phyloP scores from a whole-genome alignment of 2,113 vertebrate genomes.

The Dipodomys spectabilis region DNA sequence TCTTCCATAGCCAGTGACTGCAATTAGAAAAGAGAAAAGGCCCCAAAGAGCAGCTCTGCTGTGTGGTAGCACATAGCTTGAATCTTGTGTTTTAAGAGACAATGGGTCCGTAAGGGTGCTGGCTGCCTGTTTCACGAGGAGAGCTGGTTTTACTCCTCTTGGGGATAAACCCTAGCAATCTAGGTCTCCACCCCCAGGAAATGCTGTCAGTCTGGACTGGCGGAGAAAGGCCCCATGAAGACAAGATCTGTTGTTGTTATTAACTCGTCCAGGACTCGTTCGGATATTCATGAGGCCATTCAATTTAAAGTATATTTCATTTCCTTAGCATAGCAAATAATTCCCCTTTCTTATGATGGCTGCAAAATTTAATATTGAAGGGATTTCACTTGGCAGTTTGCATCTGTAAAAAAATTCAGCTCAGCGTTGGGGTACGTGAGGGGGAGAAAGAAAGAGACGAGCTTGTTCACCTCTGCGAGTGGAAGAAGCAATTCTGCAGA shows the following conservation, averaged over 20 bases:
- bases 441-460: background rate
- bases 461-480: background rate
- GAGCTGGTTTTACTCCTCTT: background rate
- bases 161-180: background rate
- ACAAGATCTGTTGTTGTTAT: constrained; percentile 46
- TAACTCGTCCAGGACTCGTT: constrained; percentile 29
- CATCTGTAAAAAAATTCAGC: background rate
- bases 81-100: background rate
- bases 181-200: background rate
- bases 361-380: constrained; percentile 58
- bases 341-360: background rate
- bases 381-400: constrained; percentile 47
- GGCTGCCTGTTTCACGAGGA: background rate
- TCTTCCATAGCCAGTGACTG: fast-evolving
- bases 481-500: background rate
- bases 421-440: background rate
- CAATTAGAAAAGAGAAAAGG: background rate
- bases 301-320: constrained; percentile 56
- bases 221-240: background rate
- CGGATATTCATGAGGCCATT: constrained; percentile 62
- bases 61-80: background rate
- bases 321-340: constrained; percentile 33
- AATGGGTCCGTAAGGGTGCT: fast-evolving
- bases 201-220: background rate
- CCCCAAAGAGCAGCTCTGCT: background rate